Evolutionary conservation across 2,888 invertebrate genomes (phyloP).

Genomic region (Rotaria macrura): DNA sequence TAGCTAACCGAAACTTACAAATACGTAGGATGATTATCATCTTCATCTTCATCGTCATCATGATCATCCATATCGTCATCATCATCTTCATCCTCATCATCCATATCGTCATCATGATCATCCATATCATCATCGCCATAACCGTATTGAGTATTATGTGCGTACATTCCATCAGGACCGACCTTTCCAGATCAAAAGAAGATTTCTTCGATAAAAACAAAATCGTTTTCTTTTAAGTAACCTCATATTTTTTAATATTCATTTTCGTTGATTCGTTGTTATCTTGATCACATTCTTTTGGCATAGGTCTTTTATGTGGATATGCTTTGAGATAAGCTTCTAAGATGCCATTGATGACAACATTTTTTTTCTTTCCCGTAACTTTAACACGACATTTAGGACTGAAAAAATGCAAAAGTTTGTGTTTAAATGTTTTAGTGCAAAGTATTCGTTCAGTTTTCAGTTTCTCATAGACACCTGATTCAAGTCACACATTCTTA

Average conservation of each 20-base stretch:
- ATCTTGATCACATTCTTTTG: background rate
- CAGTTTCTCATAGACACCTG: too few species aligned
- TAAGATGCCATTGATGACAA: slow-evolving; percentile 46
- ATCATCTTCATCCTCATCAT: background rate
- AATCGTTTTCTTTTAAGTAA: background rate
- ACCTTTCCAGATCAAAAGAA: too few species aligned
- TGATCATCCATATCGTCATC: too few species aligned
- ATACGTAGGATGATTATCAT: too few species aligned
- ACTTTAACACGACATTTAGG: slow-evolving; percentile 44
- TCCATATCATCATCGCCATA: background rate
- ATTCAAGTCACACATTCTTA: too few species aligned
- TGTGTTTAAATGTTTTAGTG: too few species aligned
- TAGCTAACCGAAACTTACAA: background rate
- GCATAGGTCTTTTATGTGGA: slow-evolving; percentile 38
- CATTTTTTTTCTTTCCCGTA: slow-evolving; percentile 45
- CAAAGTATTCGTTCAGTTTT: too few species aligned
- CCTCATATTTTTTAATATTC: background rate
- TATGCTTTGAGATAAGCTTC: slow-evolving; percentile 44
- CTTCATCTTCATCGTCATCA: too few species aligned
- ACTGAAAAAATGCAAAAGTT: background rate
- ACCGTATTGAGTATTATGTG: too few species aligned
- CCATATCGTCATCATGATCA: background rate
- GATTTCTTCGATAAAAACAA: background rate
- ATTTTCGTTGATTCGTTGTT: background rate
- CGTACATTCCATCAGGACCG: too few species aligned